phyloP scores from a whole-genome alignment of 2,797 vertebrate genomes.

The Heterohyrax brucei region DNA sequence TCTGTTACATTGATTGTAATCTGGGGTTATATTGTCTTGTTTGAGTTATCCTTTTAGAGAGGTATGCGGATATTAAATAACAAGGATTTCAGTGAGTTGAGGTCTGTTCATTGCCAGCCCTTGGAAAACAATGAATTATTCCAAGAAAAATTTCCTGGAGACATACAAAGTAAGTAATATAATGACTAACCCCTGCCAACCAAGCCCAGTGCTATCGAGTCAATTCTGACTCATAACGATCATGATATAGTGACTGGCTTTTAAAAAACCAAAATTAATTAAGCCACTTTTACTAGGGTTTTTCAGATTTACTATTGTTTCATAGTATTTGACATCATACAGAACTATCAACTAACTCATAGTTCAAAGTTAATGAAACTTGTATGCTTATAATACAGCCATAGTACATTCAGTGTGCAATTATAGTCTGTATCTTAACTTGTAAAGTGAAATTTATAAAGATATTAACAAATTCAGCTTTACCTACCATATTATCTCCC shows the following conservation, averaged over 20 bases:
- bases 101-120: not conserved
- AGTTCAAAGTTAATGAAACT: not conserved
- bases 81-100: not conserved
- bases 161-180: not conserved
- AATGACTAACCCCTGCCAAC: not conserved
- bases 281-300: not conserved
- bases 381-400: not conserved
- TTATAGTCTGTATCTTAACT: not conserved
- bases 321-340: slow-evolving; percentile 9
- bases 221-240: too few species aligned
- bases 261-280: slow-evolving; percentile 43
- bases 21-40: not conserved
- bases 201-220: too few species aligned
- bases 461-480: too few species aligned
- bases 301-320: not conserved
- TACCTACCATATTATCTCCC: not conserved
- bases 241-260: not conserved
- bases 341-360: not conserved
- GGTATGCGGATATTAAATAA: not conserved
- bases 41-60: not conserved
- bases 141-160: not conserved
- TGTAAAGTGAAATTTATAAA: not conserved
- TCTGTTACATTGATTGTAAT: not conserved
- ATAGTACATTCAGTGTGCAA: not conserved
- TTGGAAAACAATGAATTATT: slow-evolving; percentile 4